Evolutionary conservation across 2,888 invertebrate genomes (phyloP), one percentile per base, ranked within the genome.

Genomic region (Lumbricus terrestris): DNA sequence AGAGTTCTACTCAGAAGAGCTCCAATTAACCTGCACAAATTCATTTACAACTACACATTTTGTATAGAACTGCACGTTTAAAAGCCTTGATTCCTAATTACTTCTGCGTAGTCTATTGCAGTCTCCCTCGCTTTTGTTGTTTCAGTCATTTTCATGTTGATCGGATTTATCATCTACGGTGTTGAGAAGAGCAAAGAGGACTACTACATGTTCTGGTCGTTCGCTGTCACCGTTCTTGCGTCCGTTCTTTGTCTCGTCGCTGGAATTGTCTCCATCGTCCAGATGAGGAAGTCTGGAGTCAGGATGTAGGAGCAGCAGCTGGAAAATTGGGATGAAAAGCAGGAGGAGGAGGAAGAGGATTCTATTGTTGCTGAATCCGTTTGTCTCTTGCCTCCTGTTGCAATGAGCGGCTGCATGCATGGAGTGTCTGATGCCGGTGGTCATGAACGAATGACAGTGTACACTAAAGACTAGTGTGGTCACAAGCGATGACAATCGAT

Each of bases 91-190:
- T n/a, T n/a, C n/a, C n/a, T n/a, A n/a, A n/a, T n/a, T n/a, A n/a
- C n/a, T n/a, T n/a, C n/a, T n/a, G n/a, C n/a, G 18, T 38, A 33
- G 35, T 35, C 34, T 88, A 23, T 38, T 37, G 34, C 35, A 38
- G 40, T 37, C 3, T 15, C 47, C 47, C 18, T 11, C 8, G 29
- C 85, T 38, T 38, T 42, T 47, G 16, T 83, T 23, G 34, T 91
- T 91, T 34, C 92, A 92, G 92, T 91, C 34, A 23, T 92, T 89
- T 92, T 92, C 92, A 92, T 91, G 90, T 33, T 92, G 89, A 91
- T 92, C n/a, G 92, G 92, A 8, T 92, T 92, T 91, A 89, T 90
- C 90, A 82, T 92, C 38, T 92, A 91, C 90, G 92, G 91, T 16
- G 90, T 91, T 16, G 83, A 92, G 88, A 89, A 90, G 16, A 38